phyloP scores from a whole-genome alignment of 2,113 vertebrate genomes.

The Oryctolagus cuniculus region mOryCun1.1 NC_091439.1:85510501-85511000 shows the following conservation, averaged over 20 bases:
- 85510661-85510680: conserved; percentile 20
- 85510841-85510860: not conserved
- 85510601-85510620: not conserved
- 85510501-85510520: conserved; percentile 32
- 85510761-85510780: not conserved
- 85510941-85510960: not conserved
- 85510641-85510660: not conserved
- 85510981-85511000: not conserved
- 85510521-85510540: not conserved
- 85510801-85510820: conserved; percentile 39
- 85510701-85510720: not conserved
- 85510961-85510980: not conserved
- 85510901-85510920: not conserved
- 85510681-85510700: not conserved
- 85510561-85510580: conserved; percentile 26
- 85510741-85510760: not conserved
- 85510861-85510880: not conserved
- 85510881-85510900: not conserved
- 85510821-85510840: not conserved
- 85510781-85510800: not conserved
- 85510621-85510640: not conserved
- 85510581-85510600: not conserved
- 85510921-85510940: not conserved
- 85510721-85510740: not conserved
- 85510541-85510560: not conserved